Percentiles rank a stretch among this genome's conserved stretches.
Evolutionary conservation across 2,797 vertebrate species (phyloP).

Genomic region (Novumbra hubbsi): DNA sequence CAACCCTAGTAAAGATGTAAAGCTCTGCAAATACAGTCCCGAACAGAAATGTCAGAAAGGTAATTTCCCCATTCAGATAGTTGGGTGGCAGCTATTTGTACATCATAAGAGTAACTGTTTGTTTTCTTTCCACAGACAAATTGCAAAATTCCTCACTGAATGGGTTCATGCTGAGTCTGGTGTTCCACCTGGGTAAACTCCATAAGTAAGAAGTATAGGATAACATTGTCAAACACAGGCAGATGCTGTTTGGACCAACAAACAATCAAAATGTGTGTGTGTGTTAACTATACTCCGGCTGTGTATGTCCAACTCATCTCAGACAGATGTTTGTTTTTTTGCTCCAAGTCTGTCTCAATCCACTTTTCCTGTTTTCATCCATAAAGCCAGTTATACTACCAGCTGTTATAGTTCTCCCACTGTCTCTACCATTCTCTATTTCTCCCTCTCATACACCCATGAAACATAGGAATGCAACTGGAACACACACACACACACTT

Average conservation of each 20-base stretch:
- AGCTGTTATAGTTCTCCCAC: constrained; percentile 49
- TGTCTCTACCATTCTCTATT: constrained; percentile 16
- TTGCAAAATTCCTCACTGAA: background rate
- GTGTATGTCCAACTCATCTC: constrained; percentile 36
- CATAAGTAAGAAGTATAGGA: background rate
- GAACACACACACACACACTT: constrained; percentile 11
- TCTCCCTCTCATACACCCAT: constrained; percentile 35
- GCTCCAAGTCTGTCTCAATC: constrained; percentile 51
- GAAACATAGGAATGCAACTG: constrained; percentile 13
- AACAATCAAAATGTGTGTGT: constrained; percentile 9
- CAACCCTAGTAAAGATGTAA: background rate
- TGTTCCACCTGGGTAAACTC: background rate
- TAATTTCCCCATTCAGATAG: background rate
- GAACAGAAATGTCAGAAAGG: background rate
- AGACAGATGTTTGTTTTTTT: constrained; percentile 57
- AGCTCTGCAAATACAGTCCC: background rate
- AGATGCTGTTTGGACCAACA: constrained; percentile 14
- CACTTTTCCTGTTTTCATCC: constrained; percentile 69
- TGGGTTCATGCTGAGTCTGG: constrained; percentile 2
- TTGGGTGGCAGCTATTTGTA: background rate
- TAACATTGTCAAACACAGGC: constrained; percentile 6
- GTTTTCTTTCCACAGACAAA: constrained; percentile 18
- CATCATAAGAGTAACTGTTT: background rate
- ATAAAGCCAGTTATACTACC: constrained; percentile 49
- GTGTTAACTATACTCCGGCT: background rate